Base-by-base conservation (phyloP, 1,140 invertebrate species). In the Panagrolaimus sp. region DNA sequence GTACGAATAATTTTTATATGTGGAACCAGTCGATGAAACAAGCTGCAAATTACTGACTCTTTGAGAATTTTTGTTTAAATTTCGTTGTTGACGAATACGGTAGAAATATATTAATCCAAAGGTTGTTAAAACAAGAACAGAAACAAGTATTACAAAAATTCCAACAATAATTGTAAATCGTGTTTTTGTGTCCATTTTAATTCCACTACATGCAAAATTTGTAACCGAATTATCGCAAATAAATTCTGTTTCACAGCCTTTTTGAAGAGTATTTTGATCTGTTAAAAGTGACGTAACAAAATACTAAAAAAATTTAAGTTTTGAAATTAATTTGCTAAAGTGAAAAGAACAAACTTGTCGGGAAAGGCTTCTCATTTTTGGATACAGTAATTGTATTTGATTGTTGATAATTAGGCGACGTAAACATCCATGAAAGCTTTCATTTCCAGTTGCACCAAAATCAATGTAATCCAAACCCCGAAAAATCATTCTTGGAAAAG, bases 351-450 rank as follows among this genome's bases (percentile, higher is more conserved):
- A 4, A 4, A 38, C 32, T 38, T 38, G 52, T 58, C 28, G 21
- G 1, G 52, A 28, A 21, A 58, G 14, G 5, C 21, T 21, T n/a
- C 52, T 12, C 21, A 28, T 26, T 8, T 26, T 58, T n/a, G 17
- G n/a, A 58, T 58, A 26, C 52, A 58, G 17, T 21, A 26, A 26
- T 58, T 58, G 52, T 21, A 26, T 12, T 58, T 58, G 52, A 21
- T 58, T 58, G 52, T 58, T 58, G 17, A 58, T 21, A 21, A 58
- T 12, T 8, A 58, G 52, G 1, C 52, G 52, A 0, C 52, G 8
- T 4, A 58, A 0, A 28, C 52, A 58, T 58, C 52, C 52, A 14
- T 58, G 21, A 14, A 58, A 58, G 1, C 28, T 28, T 21, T 21
- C 21, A 21, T 58, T 14, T 14, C 28, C 21, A 28, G 28, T 26